Percentiles rank a stretch among this genome's conserved stretches.
Evolutionary conservation across 2,797 vertebrate genomes (phyloP).

Genomic region (Enteromius mattozi): DNA sequence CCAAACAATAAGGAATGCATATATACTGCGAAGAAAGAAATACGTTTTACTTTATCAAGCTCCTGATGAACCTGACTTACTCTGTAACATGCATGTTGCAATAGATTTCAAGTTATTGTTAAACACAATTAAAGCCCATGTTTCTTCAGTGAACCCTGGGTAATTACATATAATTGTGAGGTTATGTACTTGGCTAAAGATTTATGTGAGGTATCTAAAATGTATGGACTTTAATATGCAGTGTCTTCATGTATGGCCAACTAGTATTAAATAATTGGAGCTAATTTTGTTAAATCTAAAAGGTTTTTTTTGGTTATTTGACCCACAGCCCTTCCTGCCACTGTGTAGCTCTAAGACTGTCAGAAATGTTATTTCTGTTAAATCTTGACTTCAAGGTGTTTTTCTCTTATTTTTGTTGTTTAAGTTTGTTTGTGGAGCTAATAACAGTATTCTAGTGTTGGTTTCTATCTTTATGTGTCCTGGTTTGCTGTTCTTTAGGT

Average conservation of each 20-base stretch:
- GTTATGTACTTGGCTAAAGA: conserved; percentile 7
- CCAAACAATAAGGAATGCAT: background rate
- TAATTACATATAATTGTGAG: conserved; percentile 17
- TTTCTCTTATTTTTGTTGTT: conserved; percentile 61
- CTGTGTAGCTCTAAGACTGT: conserved; percentile 57
- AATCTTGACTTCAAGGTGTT: conserved; percentile 50
- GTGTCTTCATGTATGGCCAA: conserved; percentile 47
- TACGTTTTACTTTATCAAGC: background rate
- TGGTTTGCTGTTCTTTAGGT: conserved; percentile 68
- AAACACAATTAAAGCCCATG: background rate
- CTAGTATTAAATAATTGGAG: conserved; percentile 32
- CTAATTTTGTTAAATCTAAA: conserved; percentile 42
- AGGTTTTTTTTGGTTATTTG: conserved; percentile 35
- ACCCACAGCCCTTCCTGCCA: conserved; percentile 48
- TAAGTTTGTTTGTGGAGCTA: conserved; percentile 64
- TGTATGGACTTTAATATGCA: conserved; percentile 13
- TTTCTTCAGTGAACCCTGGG: background rate
- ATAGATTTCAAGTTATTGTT: conserved; percentile 29
- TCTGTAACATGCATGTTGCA: conserved; percentile 33
- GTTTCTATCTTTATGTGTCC: conserved; percentile 61
- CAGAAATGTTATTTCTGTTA: conserved; percentile 57
- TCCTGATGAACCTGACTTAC: background rate
- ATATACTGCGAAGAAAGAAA: background rate
- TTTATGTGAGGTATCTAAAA: conserved; percentile 22
- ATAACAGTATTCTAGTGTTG: conserved; percentile 63